A percentile compares a stretch with the other conserved stretches of the same genome.
Evolutionary conservation across 2,113 vertebrate species (phyloP).

Genomic region (Lates calcarifer): DNA sequence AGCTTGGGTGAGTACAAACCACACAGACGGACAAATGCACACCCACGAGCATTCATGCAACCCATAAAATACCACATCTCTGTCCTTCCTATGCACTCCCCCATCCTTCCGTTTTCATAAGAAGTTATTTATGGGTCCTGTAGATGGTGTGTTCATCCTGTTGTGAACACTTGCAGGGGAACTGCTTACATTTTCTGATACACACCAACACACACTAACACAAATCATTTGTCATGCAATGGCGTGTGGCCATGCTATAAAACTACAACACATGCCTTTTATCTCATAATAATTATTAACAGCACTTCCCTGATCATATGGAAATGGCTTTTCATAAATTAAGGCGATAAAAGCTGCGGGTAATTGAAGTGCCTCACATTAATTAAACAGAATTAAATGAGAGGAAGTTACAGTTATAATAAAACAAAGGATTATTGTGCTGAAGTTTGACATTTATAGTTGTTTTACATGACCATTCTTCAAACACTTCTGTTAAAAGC

Average conservation of each 20-base stretch:
- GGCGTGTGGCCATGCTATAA: neutral
- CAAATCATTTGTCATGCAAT: neutral
- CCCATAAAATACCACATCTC: neutral
- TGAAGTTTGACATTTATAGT: neutral
- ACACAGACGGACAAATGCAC: neutral
- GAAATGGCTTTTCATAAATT: constrained; percentile 38
- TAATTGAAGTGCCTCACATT: constrained; percentile 19
- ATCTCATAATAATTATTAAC: constrained; percentile 7
- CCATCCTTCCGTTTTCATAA: constrained; percentile 15
- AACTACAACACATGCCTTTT: constrained; percentile 4
- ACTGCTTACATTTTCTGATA: constrained; percentile 9
- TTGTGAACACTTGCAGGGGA: constrained; percentile 18
- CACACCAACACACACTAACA: constrained; percentile 7
- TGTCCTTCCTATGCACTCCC: neutral
- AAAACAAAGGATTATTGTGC: constrained; percentile 15
- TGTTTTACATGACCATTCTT: neutral
- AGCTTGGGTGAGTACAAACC: constrained; percentile 90
- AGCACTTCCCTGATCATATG: constrained; percentile 24
- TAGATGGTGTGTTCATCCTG: constrained; percentile 25
- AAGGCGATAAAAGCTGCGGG: constrained; percentile 14
- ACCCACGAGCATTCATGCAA: neutral
- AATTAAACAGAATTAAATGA: constrained; percentile 8
- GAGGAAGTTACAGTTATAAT: constrained; percentile 1
- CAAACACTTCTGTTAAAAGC: neutral
- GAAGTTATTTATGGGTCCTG: constrained; percentile 11